phyloP scores from a whole-genome alignment of 2,113 vertebrate genomes.

The Tetrao urogallus region DNA sequence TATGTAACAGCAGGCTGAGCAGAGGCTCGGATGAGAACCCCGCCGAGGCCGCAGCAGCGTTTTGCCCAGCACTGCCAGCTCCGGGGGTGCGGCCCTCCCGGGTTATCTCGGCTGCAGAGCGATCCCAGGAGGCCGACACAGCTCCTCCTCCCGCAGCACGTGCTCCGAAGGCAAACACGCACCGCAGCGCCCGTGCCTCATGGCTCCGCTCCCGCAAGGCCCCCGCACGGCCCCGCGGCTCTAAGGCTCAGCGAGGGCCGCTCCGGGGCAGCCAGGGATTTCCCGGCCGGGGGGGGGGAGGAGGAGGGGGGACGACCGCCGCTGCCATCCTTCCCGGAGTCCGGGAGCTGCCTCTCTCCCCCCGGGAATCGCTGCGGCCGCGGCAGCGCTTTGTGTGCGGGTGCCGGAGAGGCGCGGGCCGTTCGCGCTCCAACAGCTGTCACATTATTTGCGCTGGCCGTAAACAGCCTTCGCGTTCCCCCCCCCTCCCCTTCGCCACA shows the following conservation, averaged over 20 bases:
- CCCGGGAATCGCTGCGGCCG: conserved; percentile 32
- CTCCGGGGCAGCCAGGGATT: not conserved
- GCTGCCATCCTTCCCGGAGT: not conserved
- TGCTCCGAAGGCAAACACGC: not conserved
- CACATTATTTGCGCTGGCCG: conserved; percentile 91
- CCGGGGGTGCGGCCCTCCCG: not conserved
- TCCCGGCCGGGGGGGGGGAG: not conserved
- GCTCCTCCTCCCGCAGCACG: not conserved
- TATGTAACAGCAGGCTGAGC: not conserved
- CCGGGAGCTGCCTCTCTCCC: not conserved
- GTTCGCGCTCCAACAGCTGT: conserved; percentile 87
- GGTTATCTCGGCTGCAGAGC: not conserved
- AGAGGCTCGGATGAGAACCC: not conserved
- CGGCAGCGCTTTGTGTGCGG: conserved; percentile 79
- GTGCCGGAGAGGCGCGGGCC: conserved; percentile 75
- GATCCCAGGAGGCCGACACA: not conserved
- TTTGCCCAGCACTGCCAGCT: not conserved
- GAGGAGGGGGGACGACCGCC: too few relatives aligned
- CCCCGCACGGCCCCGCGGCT: not conserved
- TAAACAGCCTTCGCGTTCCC: conserved; percentile 89
- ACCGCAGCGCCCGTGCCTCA: not conserved
- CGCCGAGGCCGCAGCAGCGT: not conserved
- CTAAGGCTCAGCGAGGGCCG: not conserved
- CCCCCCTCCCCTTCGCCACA: conserved; percentile 82
- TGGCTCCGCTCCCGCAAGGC: not conserved